These are phyloP conservation scores for Acanthosoma haemorrhoidale DNA, from an alignment of 2,888 invertebrate genomes.

Conservation along the genomic window DNA sequence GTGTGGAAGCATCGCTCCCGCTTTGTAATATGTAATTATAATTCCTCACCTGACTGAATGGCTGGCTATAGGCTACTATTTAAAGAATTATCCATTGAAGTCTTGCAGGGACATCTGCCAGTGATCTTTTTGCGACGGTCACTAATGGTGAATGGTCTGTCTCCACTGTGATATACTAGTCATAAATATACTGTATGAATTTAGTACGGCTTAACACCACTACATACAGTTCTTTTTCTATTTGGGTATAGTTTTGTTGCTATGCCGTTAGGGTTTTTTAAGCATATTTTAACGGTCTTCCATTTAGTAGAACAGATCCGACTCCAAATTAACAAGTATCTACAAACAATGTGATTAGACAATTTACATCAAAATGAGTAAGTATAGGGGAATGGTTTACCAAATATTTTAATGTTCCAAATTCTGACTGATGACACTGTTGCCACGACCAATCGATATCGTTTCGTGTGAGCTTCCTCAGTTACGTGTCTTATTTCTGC, in stretches of 20 bases:
- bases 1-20: no score
- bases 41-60: no score
- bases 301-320: conserved; percentile 15
- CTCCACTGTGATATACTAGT: conserved; percentile 13
- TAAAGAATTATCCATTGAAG: conserved; percentile 14
- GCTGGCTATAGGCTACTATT: no score
- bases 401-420: conserved; percentile 24
- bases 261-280: no score
- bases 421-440: neutral
- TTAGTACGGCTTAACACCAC: conserved; percentile 1
- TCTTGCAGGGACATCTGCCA: conserved; percentile 21
- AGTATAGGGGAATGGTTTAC: conserved; percentile 16
- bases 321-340: neutral
- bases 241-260: conserved; percentile 18
- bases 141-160: conserved; percentile 30
- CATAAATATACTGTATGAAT: conserved; percentile 29
- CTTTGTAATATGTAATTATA: no score
- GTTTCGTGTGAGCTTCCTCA: conserved; percentile 37
- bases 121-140: conserved; percentile 1
- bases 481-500: conserved; percentile 34
- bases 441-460: conserved; percentile 25
- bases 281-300: conserved; percentile 22
- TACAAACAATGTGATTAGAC: neutral
- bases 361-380: neutral
- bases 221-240: conserved; percentile 31